Evolutionary conservation across 30 jellyfish, hydroid and myxozoan species (phyloP).

Genomic region (Nemopilema nomurai): DNA sequence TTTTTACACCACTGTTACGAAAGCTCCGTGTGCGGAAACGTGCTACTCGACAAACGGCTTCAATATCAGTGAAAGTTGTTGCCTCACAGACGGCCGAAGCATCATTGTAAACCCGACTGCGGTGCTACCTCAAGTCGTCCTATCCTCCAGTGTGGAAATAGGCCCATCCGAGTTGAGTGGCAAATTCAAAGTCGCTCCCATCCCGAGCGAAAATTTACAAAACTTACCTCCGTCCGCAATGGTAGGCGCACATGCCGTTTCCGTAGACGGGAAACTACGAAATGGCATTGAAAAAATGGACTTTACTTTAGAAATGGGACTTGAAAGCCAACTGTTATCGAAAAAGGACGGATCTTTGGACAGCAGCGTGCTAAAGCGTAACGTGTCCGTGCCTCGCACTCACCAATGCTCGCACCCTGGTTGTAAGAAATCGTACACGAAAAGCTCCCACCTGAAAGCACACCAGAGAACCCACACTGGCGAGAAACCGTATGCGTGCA

Average conservation of each 20-base stretch:
- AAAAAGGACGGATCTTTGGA: conserved; percentile 40
- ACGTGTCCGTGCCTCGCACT: conserved; percentile 88
- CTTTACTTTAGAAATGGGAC: conserved; percentile 19
- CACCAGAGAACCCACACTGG: conserved; percentile 98
- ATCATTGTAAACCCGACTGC: conserved; percentile 64
- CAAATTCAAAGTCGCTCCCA: conserved; percentile 58
- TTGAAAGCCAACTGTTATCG: conserved; percentile 33
- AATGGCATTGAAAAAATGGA: conserved; percentile 43
- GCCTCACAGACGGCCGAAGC: conserved; percentile 51
- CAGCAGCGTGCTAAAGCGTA: conserved; percentile 34
- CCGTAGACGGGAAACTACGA: conserved; percentile 39
- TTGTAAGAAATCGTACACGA: conserved; percentile 95
- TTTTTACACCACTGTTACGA: conserved; percentile 57
- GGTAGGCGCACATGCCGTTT: conserved; percentile 14
- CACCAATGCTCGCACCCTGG: conserved; percentile 96
- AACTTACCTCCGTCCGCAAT: conserved; percentile 30
- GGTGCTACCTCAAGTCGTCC: conserved; percentile 55
- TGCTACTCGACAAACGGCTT: conserved; percentile 56
- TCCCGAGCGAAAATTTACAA: conserved; percentile 30
- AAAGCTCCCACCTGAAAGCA: conserved; percentile 94
- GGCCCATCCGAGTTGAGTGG: conserved; percentile 68
- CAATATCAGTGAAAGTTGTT: conserved; percentile 34
- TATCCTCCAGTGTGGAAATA: conserved; percentile 48
- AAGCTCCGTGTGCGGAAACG: conserved; percentile 52
- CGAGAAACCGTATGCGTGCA: conserved; percentile 98